phyloP scores from a whole-genome alignment of 2,797 vertebrate genomes.

The Gila robusta region DNA sequence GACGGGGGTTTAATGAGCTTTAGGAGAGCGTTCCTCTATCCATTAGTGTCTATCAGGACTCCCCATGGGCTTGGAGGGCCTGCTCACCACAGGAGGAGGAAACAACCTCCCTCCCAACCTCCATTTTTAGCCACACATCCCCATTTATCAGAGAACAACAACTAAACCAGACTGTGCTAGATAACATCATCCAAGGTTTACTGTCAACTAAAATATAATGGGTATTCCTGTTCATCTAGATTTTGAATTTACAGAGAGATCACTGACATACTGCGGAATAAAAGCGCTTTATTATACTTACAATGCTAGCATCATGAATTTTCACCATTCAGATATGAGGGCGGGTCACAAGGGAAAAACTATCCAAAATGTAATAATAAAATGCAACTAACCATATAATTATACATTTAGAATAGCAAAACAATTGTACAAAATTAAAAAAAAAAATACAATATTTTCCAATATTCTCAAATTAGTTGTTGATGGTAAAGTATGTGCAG shows the following conservation, averaged over 20 bases:
- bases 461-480: neutral
- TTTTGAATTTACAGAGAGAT: conserved; percentile 4
- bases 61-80: conserved; percentile 46
- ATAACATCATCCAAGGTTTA: conserved; percentile 29
- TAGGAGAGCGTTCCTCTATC: conserved; percentile 69
- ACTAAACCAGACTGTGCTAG: conserved; percentile 14
- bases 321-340: neutral
- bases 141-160: conserved; percentile 5
- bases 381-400: neutral
- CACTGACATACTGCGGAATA: neutral
- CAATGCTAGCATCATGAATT: neutral
- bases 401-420: neutral
- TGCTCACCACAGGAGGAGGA: conserved; percentile 45
- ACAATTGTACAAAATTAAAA: too few species aligned
- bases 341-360: neutral
- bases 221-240: conserved; percentile 18
- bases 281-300: neutral
- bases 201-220: conserved; percentile 19
- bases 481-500: neutral
- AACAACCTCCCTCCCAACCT: conserved; percentile 37
- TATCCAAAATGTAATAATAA: neutral
- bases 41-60: conserved; percentile 73
- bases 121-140: conserved; percentile 24
- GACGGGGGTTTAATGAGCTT: conserved; percentile 76
- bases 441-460: neutral